Evolutionary conservation across 2,888 invertebrate species (phyloP), one percentile per base, ranked within the genome.

Genomic region (Onthophagus sagittarius): DNA sequence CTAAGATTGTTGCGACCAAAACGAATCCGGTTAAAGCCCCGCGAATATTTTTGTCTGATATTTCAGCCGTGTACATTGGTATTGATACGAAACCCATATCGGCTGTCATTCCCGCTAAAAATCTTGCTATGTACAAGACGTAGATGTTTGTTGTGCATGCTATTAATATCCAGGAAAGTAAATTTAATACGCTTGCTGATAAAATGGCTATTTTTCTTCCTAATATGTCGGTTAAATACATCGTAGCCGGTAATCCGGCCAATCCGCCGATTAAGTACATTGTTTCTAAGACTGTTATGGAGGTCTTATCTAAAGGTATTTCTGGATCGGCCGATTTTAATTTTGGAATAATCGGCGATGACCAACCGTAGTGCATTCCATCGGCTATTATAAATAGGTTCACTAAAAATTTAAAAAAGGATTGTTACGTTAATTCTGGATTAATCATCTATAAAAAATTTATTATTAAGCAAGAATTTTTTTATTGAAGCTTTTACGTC

Each of bases 341-440:
- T 15, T 84, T 79, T 5, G 84, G 84, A 14, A 84, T 80, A 31
- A 83, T 79, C 11, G 84, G 84, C 3, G 84, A 81, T 7, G 84
- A 81, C 84, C 85, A 85, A 13, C 84, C 85, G 69, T 85, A 85
- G 76, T 85, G 84, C 82, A 85, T 84, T 11, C 85, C 85, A 80
- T 85, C 85, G 3, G 84, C 83, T 62, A 84, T 81, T 2, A 84
- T 84, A 72, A 82, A 81, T 15, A 84, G 74, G 11, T 83, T 85
- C 15, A 81, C 85, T 85, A 76, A 33, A 82, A 83, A 23, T 23
- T 23, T 23, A 23, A 39, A 63, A 67, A 63, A 15, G 13, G n/a
- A n/a, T n/a, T n/a, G n/a, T n/a, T 15, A 64, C 23, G 23, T 23
- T 23, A 23, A 23, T 2, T 23, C 2, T 23, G 23, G 23, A 23